phyloP scores from a whole-genome alignment of 2,797 vertebrate genomes.

The Bryconaethiops microstoma region DNA sequence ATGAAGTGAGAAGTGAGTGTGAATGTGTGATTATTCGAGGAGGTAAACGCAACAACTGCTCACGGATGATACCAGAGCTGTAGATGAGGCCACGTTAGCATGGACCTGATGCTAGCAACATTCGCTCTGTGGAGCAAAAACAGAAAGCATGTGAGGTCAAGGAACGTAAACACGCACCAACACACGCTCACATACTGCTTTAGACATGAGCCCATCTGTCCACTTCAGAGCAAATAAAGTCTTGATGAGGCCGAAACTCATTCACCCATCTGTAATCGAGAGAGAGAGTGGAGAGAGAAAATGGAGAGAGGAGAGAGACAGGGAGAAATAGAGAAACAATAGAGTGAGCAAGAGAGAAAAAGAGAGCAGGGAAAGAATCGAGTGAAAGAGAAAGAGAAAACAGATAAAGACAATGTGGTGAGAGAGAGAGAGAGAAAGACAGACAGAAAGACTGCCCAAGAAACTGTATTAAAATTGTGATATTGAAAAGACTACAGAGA shows the following conservation, averaged over 20 bases:
- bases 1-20: background rate
- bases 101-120: too few species aligned
- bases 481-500: too few species aligned
- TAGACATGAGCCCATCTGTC: constrained; percentile 4
- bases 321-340: background rate
- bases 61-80: background rate
- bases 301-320: background rate
- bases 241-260: background rate
- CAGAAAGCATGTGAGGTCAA: background rate
- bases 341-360: too few species aligned
- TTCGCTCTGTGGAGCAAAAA: background rate
- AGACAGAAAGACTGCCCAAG: too few species aligned
- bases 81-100: too few species aligned
- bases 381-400: too few species aligned
- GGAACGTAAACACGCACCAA: background rate
- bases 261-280: background rate
- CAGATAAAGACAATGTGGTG: too few species aligned
- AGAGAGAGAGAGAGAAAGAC: background rate
- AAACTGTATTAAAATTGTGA: too few species aligned
- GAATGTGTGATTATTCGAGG: background rate
- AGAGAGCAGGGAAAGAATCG: too few species aligned
- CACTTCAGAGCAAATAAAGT: background rate
- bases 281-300: background rate
- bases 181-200: background rate
- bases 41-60: background rate